Percentiles rank a stretch among this genome's conserved stretches.
phyloP scores from a whole-genome alignment of 2,888 invertebrate species.

The Athalia rosae region DNA sequence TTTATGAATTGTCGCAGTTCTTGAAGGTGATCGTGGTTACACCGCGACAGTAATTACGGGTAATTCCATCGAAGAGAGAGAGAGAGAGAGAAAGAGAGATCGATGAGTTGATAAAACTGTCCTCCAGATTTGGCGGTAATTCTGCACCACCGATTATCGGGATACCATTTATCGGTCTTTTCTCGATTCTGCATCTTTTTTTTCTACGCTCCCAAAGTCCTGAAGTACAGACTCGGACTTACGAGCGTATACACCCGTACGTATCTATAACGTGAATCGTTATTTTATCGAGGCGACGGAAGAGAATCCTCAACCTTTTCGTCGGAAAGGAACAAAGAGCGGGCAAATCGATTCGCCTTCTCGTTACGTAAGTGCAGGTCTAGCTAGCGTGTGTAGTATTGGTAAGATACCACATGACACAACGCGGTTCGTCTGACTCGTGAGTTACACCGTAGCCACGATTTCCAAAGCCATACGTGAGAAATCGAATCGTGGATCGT shows the following conservation, averaged over 20 bases:
- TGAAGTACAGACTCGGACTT: no score
- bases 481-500: not conserved
- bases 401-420: not conserved
- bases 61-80: no score
- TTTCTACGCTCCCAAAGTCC: no score
- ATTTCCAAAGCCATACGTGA: conserved; percentile 19
- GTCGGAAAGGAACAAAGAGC: conserved; percentile 36
- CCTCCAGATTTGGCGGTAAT: no score
- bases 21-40: not conserved
- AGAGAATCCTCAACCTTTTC: conserved; percentile 33
- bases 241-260: not conserved
- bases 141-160: no score
- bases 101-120: no score
- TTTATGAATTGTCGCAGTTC: conserved; percentile 9
- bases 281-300: conserved; percentile 26
- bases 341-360: conserved; percentile 34
- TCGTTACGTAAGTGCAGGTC: conserved; percentile 29
- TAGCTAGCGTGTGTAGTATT: not conserved
- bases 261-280: conserved; percentile 11
- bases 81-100: no score
- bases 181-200: no score
- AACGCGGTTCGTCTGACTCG: not conserved
- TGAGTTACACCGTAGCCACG: conserved; percentile 11
- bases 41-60: no score
- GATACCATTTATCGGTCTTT: no score